Conservation (phyloP, 2,888 invertebrate genomes). For the Drosophila ezoana region DNA sequence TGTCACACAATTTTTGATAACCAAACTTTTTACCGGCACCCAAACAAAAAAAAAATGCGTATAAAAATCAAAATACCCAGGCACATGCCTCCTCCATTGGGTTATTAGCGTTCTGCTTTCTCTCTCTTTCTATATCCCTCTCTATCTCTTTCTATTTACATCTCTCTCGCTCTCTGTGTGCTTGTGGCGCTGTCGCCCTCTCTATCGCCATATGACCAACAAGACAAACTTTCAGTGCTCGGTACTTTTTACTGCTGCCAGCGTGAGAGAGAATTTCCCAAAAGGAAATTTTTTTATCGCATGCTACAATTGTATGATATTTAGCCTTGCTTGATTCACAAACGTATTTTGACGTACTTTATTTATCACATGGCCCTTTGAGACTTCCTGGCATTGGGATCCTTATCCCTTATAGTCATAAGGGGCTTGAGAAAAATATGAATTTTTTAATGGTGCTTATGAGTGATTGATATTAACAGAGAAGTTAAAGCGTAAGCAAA, state of each 20-base stretch:
- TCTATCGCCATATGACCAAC: slow-evolving; percentile 5
- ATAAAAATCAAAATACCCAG: slow-evolving; percentile 29
- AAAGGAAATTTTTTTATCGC: slow-evolving; percentile 32
- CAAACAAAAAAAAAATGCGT: slow-evolving; percentile 43
- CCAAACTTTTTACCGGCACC: slow-evolving; percentile 54
- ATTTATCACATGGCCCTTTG: background rate
- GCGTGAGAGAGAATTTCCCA: slow-evolving; percentile 44
- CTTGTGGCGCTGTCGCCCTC: background rate
- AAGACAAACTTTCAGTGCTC: slow-evolving; percentile 34
- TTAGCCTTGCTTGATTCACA: background rate
- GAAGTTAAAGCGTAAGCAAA: too few species aligned
- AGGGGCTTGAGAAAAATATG: too few species aligned
- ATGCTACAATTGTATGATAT: slow-evolving; percentile 21
- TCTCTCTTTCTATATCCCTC: background rate
- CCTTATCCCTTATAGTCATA: too few species aligned
- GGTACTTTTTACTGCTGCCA: slow-evolving; percentile 39
- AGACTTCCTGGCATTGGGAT: too few species aligned
- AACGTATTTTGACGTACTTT: background rate
- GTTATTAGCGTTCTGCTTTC: slow-evolving; percentile 12
- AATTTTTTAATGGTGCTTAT: too few species aligned
- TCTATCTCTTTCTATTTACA: too few species aligned
- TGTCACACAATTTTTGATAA: slow-evolving; percentile 38
- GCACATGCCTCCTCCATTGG: slow-evolving; percentile 14
- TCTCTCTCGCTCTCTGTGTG: background rate
- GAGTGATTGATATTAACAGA: too few species aligned